A percentile compares a stretch with the other conserved stretches of the same genome.
Conservation (phyloP, 2,888 invertebrate species). For the Baccha elongata region DNA sequence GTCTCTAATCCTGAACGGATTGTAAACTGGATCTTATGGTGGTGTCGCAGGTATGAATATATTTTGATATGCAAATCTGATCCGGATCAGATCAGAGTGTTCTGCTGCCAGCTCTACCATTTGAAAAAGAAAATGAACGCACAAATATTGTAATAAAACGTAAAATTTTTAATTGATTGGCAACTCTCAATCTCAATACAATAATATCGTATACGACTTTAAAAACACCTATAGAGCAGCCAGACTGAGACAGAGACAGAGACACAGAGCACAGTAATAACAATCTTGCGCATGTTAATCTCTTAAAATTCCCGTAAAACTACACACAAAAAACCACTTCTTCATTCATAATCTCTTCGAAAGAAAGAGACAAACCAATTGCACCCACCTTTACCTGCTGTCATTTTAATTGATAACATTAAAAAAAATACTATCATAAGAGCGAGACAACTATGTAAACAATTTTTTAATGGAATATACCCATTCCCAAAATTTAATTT, state of each 20-base stretch:
- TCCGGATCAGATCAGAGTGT: too few relatives aligned
- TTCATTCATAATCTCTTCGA: conserved; percentile 7
- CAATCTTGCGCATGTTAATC: conserved; percentile 19
- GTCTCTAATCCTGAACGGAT: too few relatives aligned
- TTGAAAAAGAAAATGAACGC: too few relatives aligned
- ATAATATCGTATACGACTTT: conserved; percentile 38
- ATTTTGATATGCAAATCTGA: too few relatives aligned
- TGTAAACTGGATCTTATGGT: too few relatives aligned
- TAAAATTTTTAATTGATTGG: too few relatives aligned
- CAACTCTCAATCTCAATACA: not conserved
- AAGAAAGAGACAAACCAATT: conserved; percentile 20
- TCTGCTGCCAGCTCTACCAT: too few relatives aligned
- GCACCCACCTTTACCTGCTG: conserved; percentile 21
- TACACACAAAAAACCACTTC: not conserved
- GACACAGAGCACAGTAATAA: too few relatives aligned
- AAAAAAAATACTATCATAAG: not conserved
- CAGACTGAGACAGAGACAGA: too few relatives aligned
- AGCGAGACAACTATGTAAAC: conserved; percentile 18
- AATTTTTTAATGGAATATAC: not conserved
- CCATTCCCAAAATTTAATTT: not conserved
- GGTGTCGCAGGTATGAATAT: too few relatives aligned
- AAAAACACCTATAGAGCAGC: conserved; percentile 7
- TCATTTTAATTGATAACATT: conserved; percentile 32
- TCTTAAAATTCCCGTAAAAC: conserved; percentile 25
- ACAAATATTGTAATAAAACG: too few relatives aligned